These are phyloP conservation scores for Scleropages formosus DNA, from an alignment of 2,797 vertebrate genomes.

Conservation along the genomic window DNA sequence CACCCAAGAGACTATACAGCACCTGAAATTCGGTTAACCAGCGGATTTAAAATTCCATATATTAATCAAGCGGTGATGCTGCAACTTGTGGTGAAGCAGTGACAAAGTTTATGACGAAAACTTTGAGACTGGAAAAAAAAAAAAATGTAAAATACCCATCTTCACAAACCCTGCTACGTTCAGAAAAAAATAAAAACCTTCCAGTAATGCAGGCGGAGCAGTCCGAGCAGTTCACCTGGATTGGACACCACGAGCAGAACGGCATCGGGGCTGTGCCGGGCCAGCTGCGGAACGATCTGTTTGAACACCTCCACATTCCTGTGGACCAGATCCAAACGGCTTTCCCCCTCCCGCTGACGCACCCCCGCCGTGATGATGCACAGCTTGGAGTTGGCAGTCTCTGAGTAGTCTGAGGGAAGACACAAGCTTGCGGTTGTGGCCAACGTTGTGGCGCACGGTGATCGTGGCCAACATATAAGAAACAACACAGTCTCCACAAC, in stretches of 20 bases:
- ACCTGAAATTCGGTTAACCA: too few relatives aligned
- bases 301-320: constrained; percentile 34
- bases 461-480: too few relatives aligned
- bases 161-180: too few relatives aligned
- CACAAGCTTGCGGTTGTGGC: not conserved
- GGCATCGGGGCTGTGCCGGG: constrained; percentile 35
- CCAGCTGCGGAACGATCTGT: constrained; percentile 39
- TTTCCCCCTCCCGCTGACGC: constrained; percentile 34
- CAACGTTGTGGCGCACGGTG: too few relatives aligned
- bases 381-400: constrained; percentile 37
- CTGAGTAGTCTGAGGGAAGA: constrained; percentile 32
- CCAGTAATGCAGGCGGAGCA: not conserved
- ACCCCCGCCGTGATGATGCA: constrained; percentile 40
- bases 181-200: too few relatives aligned
- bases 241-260: constrained; percentile 38
- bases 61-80: too few relatives aligned
- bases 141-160: too few relatives aligned
- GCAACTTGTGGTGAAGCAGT: too few relatives aligned
- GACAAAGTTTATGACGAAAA: too few relatives aligned
- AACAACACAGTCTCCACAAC: too few relatives aligned
- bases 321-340: constrained; percentile 23
- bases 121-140: too few relatives aligned
- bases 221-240: constrained; percentile 34
- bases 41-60: too few relatives aligned
- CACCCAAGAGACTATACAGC: not conserved